Evolutionary conservation across 2,797 vertebrate genomes (phyloP).

Genomic region (Urosaurus nigricauda): DNA sequence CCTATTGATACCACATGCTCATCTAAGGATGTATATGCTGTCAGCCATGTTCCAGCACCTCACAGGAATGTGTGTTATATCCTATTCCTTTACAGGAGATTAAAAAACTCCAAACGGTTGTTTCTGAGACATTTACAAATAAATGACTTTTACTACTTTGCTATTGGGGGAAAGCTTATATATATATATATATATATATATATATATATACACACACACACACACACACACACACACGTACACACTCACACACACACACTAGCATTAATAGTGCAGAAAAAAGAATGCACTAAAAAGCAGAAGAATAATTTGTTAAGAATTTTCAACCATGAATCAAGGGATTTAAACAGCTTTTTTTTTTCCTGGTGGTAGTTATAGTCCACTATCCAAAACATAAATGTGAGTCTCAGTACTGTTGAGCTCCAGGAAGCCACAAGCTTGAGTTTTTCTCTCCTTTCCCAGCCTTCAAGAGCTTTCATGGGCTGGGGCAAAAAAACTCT

Average conservation of each 20-base stretch:
- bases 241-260: too few species aligned
- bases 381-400: background rate
- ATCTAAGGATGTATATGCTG: slow-evolving; percentile 30
- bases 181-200: too few species aligned
- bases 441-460: background rate
- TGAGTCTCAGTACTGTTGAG: background rate
- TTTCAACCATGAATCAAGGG: background rate
- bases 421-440: background rate
- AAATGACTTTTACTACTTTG: slow-evolving; percentile 26
- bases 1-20: slow-evolving; percentile 18
- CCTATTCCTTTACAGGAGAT: background rate
- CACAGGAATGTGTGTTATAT: slow-evolving; percentile 17
- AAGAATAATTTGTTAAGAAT: background rate
- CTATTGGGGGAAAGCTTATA: background rate
- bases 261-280: slow-evolving; percentile 8
- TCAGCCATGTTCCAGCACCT: slow-evolving; percentile 10
- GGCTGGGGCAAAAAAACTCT: too few species aligned
- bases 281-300: background rate
- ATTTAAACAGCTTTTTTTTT: background rate
- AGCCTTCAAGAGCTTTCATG: background rate
- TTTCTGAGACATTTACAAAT: slow-evolving; percentile 28
- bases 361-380: background rate
- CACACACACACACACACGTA: too few species aligned
- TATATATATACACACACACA: too few species aligned
- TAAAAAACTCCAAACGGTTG: slow-evolving; percentile 16